Percentiles rank a stretch among this genome's conserved stretches.
Evolutionary conservation across 2,113 vertebrate genomes (phyloP).

Genomic region (Sapayoa aenigma): DNA sequence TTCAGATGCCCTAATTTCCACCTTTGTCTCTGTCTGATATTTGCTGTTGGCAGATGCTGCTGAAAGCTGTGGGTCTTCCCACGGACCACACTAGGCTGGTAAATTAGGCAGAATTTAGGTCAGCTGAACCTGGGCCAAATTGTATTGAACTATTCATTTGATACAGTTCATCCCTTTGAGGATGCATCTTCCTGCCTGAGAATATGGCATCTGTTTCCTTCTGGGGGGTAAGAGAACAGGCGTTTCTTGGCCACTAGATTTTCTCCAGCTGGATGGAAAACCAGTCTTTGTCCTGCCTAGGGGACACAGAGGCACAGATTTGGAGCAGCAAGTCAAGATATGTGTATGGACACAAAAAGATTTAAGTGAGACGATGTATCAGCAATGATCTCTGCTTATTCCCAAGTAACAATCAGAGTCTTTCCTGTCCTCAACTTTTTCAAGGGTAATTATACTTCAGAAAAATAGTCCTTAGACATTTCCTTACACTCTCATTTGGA

Average conservation of each 20-base stretch:
- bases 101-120: slow-evolving; percentile 55
- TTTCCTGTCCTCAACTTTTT: background rate
- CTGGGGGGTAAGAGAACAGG: background rate
- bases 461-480: background rate
- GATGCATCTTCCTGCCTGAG: background rate
- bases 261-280: background rate
- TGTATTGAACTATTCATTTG: background rate
- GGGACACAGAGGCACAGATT: background rate
- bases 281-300: background rate
- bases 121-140: slow-evolving; percentile 46
- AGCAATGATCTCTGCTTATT: background rate
- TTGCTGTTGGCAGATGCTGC: slow-evolving; percentile 28
- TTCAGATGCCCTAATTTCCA: slow-evolving; percentile 42
- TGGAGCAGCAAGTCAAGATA: background rate
- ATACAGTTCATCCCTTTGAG: background rate
- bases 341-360: background rate
- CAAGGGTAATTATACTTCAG: background rate
- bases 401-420: too few species aligned
- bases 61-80: slow-evolving; percentile 45
- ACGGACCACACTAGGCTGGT: background rate
- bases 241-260: background rate
- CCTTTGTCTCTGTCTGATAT: slow-evolving; percentile 40
- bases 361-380: background rate
- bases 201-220: background rate
- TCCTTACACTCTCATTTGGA: background rate